Conservation (phyloP, 2,113 vertebrate genomes). For the Gracilinanus agilis region DNA sequence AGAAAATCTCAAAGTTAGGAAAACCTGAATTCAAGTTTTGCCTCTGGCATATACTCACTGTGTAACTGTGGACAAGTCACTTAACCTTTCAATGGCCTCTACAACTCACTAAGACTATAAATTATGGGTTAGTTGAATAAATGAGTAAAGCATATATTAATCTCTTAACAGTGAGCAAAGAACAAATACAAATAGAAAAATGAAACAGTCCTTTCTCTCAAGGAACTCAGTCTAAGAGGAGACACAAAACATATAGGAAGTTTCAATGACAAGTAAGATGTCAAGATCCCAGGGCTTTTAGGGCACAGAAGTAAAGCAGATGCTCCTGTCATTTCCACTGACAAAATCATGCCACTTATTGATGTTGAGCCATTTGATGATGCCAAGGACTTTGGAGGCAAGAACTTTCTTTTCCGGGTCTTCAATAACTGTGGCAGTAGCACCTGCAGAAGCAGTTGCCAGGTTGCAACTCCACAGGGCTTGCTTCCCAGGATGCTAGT, state of each 20-base stretch:
- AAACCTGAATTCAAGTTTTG: neutral
- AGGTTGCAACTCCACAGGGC: neutral
- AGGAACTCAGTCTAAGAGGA: neutral
- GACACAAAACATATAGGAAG: conserved; percentile 2
- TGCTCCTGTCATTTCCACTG: neutral
- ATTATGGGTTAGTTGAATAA: neutral
- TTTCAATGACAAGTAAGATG: neutral
- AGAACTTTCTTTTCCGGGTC: neutral
- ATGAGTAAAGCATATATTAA: neutral
- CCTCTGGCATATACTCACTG: neutral
- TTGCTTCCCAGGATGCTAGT: neutral
- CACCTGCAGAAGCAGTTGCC: neutral
- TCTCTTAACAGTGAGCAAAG: neutral
- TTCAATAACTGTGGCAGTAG: neutral
- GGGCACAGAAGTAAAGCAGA: neutral
- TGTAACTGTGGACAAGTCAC: neutral
- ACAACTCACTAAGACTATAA: neutral
- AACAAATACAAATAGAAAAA: conserved; percentile 1
- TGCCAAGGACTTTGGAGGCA: neutral
- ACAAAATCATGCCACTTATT: neutral
- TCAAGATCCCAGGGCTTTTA: neutral
- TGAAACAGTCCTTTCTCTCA: neutral
- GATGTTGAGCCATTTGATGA: neutral
- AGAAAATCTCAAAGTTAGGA: neutral
- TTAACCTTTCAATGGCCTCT: neutral